These are phyloP conservation scores for Physella acuta DNA, from an alignment of 1,140 invertebrate species.

Conservation along the genomic window DNA sequence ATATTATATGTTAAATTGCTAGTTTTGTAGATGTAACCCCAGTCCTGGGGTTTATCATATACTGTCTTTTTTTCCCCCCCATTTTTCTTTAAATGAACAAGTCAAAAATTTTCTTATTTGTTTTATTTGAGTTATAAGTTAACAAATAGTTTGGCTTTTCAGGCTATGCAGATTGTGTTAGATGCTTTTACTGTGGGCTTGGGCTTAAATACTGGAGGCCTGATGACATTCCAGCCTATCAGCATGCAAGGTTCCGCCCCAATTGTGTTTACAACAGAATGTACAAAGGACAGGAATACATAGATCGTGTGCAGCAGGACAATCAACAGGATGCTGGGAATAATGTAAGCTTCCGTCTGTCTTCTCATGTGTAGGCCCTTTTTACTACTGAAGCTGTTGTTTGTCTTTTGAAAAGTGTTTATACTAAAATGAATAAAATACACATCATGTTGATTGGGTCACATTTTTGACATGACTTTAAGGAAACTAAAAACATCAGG, in stretches of 20 bases:
- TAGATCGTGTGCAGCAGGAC: slow-evolving; percentile 25
- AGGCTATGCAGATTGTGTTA: slow-evolving; percentile 35
- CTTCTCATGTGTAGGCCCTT: no score
- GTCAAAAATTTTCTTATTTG: background rate
- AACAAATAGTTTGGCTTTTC: background rate
- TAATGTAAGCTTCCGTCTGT: no score
- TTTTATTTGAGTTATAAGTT: background rate
- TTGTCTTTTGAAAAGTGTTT: background rate
- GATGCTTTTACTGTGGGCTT: slow-evolving; percentile 79
- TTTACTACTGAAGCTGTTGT: background rate
- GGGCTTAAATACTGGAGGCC: slow-evolving; percentile 73
- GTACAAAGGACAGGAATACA: slow-evolving; percentile 69
- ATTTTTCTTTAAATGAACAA: background rate
- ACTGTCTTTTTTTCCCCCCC: background rate
- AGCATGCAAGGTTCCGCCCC: slow-evolving; percentile 67
- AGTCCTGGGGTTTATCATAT: background rate
- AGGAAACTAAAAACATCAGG: no score
- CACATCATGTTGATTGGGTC: no score
- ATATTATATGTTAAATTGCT: no score
- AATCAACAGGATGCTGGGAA: background rate
- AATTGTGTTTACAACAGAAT: slow-evolving; percentile 76
- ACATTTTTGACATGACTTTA: no score
- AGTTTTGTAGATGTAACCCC: background rate
- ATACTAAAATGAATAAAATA: no score
- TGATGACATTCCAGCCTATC: slow-evolving; percentile 73